A percentile compares a stretch with the other conserved stretches of the same genome.
phyloP scores from a whole-genome alignment of 2,888 invertebrate species.

The Antheraea assamensis region DNA sequence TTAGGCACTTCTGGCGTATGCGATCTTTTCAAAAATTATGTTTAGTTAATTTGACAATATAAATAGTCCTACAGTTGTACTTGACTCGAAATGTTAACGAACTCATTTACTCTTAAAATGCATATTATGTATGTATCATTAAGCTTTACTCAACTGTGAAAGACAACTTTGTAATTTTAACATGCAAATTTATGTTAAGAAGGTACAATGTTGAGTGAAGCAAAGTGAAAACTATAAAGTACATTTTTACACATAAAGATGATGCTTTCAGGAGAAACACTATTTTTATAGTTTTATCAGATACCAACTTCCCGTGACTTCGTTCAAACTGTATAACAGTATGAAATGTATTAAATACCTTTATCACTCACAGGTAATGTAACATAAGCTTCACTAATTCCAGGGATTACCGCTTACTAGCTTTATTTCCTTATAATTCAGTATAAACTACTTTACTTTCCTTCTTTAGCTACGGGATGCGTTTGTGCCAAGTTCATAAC shows the following conservation, averaged over 20 bases:
- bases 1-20: no score
- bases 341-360: no score
- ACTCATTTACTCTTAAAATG: conserved; percentile 1
- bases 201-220: neutral
- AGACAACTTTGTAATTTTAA: conserved; percentile 28
- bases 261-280: neutral
- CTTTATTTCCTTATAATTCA: no score
- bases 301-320: neutral
- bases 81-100: neutral
- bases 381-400: no score
- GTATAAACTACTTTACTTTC: no score
- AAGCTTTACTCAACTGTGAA: conserved; percentile 31
- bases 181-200: conserved; percentile 26
- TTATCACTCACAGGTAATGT: no score
- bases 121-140: conserved; percentile 30
- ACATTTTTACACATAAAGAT: neutral
- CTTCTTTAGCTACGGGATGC: no score
- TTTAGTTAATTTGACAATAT: neutral
- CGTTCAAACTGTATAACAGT: no score
- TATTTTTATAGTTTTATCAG: neutral
- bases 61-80: neutral
- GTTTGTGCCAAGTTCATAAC: neutral
- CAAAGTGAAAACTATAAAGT: neutral
- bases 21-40: neutral
- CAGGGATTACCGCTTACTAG: no score